Evolutionary conservation across 2,797 vertebrate genomes (phyloP).

Genomic region (Hylomyscus alleni): DNA sequence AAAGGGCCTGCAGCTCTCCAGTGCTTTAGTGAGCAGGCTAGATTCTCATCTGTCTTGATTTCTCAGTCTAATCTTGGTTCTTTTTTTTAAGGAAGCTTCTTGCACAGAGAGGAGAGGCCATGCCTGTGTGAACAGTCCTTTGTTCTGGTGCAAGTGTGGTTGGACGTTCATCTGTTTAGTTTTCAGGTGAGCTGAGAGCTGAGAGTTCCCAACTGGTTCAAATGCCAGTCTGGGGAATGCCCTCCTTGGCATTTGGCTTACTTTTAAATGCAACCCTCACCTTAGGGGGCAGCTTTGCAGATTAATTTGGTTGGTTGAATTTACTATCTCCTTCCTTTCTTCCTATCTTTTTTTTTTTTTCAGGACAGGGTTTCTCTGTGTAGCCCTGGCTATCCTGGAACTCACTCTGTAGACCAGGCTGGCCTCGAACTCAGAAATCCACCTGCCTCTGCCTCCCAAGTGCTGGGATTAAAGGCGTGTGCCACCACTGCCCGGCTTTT

Average conservation of each 20-base stretch:
- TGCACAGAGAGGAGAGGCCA: neutral
- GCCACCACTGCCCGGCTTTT: too few relatives aligned
- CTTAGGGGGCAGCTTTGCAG: neutral
- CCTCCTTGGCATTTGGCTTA: neutral
- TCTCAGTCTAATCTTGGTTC: neutral
- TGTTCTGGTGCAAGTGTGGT: neutral
- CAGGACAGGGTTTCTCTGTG: neutral
- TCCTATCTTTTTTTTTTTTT: too few relatives aligned
- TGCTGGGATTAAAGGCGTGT: too few relatives aligned
- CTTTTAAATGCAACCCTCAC: neutral
- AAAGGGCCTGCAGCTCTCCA: neutral
- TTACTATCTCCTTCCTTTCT: neutral
- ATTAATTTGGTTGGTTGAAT: neutral
- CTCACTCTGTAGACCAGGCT: too few relatives aligned
- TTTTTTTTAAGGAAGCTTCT: neutral
- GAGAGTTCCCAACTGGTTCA: neutral
- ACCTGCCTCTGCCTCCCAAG: too few relatives aligned
- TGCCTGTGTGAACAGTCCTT: too few relatives aligned
- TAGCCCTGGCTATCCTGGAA: neutral
- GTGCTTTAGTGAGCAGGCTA: neutral
- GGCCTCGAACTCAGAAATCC: too few relatives aligned
- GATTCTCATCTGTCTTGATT: neutral
- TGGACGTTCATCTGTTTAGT: neutral
- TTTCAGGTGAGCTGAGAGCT: neutral
- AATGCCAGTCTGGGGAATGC: too few relatives aligned